These are phyloP conservation scores for Ormyrus pomaceus DNA, from an alignment of 2,888 invertebrate genomes.

Conservation along the genomic window DNA sequence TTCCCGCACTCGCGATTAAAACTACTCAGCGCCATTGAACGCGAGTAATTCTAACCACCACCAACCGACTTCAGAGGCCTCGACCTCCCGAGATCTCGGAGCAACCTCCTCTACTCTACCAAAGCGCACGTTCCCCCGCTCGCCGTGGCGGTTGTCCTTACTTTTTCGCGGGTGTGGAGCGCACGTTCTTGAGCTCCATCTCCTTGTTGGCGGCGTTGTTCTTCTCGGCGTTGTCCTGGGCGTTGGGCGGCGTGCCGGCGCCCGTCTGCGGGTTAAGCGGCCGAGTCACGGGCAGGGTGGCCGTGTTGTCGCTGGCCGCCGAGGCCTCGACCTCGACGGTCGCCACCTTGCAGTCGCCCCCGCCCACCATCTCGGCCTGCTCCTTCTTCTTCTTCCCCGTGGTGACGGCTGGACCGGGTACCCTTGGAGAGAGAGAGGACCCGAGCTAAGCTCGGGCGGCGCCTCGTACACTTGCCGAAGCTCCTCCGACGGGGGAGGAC, in stretches of 20 bases:
- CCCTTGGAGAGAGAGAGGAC: not conserved
- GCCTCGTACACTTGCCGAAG: too few species aligned
- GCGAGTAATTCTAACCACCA: too few species aligned
- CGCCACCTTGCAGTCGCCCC: constrained; percentile 90
- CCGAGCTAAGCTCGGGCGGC: not conserved
- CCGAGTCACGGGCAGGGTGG: constrained; percentile 90
- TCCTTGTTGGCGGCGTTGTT: constrained; percentile 90
- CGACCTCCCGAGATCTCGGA: too few species aligned
- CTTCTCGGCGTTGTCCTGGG: constrained; percentile 84
- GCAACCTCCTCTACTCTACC: too few species aligned
- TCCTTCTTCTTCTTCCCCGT: constrained; percentile 54
- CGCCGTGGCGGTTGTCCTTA: constrained; percentile 73
- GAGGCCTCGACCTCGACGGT: constrained; percentile 91
- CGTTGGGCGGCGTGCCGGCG: constrained; percentile 79
- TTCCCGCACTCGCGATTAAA: too few species aligned
- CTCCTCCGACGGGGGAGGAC: too few species aligned
- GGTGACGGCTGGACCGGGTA: not conserved
- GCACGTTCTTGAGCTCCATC: constrained; percentile 91
- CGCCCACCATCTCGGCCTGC: constrained; percentile 77
- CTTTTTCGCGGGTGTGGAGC: constrained; percentile 91
- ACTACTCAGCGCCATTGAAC: too few species aligned
- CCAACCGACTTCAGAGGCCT: too few species aligned
- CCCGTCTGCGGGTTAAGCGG: constrained; percentile 78
- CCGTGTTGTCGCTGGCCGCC: constrained; percentile 85
- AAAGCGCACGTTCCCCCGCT: too few species aligned